phyloP scores from a whole-genome alignment of 2,888 invertebrate species.

The Molorchus minor region DNA sequence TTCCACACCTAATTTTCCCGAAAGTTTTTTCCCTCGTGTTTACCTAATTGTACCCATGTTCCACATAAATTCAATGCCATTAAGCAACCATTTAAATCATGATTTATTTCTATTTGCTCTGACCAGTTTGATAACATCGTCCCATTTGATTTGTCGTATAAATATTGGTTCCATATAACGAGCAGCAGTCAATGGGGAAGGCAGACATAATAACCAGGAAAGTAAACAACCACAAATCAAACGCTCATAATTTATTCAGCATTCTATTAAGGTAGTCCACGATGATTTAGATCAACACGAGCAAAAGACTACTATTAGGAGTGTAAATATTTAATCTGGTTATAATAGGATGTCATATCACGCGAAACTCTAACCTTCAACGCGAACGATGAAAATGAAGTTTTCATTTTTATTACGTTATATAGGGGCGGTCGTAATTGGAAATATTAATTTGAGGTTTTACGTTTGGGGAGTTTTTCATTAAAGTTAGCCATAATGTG shows the following conservation, averaged over 20 bases:
- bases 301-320: conserved; percentile 59
- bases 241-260: conserved; percentile 55
- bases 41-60: no score
- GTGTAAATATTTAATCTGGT: conserved; percentile 57
- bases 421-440: conserved; percentile 17
- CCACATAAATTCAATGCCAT: no score
- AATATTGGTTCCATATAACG: conserved; percentile 31
- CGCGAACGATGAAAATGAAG: conserved; percentile 36
- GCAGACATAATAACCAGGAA: conserved; percentile 32
- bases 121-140: no score
- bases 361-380: conserved; percentile 55
- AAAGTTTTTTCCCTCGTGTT: no score
- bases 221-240: conserved; percentile 53
- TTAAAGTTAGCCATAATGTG: no score
- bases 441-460: conserved; percentile 29
- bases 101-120: no score
- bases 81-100: no score
- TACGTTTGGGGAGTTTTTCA: no score
- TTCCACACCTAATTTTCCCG: no score
- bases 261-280: conserved; percentile 57
- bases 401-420: conserved; percentile 37
- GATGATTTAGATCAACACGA: conserved; percentile 58
- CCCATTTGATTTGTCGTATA: conserved; percentile 14
- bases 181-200: conserved; percentile 27
- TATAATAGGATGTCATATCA: conserved; percentile 60